These are phyloP conservation scores for Agriopis marginaria DNA, from an alignment of 2,888 invertebrate species.

Conservation along the genomic window DNA sequence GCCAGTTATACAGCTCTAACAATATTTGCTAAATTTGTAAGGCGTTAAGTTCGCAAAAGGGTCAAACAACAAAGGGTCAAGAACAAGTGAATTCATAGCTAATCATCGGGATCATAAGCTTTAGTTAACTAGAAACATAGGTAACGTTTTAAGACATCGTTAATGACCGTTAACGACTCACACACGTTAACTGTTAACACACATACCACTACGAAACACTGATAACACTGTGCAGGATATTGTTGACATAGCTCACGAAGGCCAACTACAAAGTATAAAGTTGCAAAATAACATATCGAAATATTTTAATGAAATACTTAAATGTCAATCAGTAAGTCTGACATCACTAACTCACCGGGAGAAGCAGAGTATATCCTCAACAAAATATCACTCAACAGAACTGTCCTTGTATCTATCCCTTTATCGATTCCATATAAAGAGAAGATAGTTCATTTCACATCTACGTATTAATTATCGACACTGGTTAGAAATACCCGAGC, in stretches of 20 bases:
- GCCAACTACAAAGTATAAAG: constrained; percentile 21
- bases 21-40: not conserved
- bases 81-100: not conserved
- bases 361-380: constrained; percentile 57
- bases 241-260: constrained; percentile 42
- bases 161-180: constrained; percentile 28
- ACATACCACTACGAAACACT: constrained; percentile 33
- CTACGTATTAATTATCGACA: constrained; percentile 36
- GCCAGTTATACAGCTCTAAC: not conserved
- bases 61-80: constrained; percentile 11
- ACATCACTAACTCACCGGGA: constrained; percentile 52
- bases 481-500: constrained; percentile 39
- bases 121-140: constrained; percentile 1
- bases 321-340: constrained; percentile 30
- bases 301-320: constrained; percentile 34
- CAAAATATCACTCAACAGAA: constrained; percentile 58
- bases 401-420: constrained; percentile 70
- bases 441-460: constrained; percentile 67
- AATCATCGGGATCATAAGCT: not conserved
- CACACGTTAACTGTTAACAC: constrained; percentile 27
- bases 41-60: not conserved
- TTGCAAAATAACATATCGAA: constrained; percentile 31
- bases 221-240: constrained; percentile 40
- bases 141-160: constrained; percentile 2
- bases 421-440: constrained; percentile 76